Evolutionary conservation across 2,113 vertebrate genomes (phyloP), one percentile per base, ranked within the genome.

Genomic region (Haemorhous mexicanus): DNA sequence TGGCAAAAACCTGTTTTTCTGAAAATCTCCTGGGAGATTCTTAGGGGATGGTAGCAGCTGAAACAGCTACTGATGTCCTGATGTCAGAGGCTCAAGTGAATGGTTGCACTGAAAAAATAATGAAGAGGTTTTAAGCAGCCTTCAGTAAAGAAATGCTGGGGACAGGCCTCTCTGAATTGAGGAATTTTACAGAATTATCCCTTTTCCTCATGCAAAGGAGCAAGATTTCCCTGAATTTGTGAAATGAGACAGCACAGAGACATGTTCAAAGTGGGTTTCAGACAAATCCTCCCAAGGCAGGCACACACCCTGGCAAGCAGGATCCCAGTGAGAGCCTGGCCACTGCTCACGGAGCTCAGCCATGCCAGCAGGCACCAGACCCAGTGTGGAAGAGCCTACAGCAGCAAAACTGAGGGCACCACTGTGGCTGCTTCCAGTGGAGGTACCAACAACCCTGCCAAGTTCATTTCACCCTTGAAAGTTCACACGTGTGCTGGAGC

Each of bases 301-400:
- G 64, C 11, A 11, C 3, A 15, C 30, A 30, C 23, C n/a, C 7
- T 33, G 62, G 62, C 50, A 37, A 21, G 8, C 7, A 49, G 64
- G 43, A 41, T 7, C 7, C 14, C 53, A n/a, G 64, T 8, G 64
- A 3, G 14, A 59, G 44, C 53, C 66, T 41, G 35, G 44, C 30
- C 66, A 9, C 24, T 15, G 53, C 15, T 3, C 35, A 2, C 5
- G 2, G 7, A 5, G 4, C 66, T 19, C 37, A 23, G 35, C 7
- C 3, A 6, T 7, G 43, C 28, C 52, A 69, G 9, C 35, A 35
- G 55, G 24, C 35, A 37, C n/a, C 6, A 3, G 30, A 16, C 2
- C 32, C 66, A n/a, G 1, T 1, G 23, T 24, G 4, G 1, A 6
- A 23, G 2, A 46, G 21, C 30, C 59, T 13, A 3, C 22, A 27